phyloP scores from a whole-genome alignment of 2,113 vertebrate genomes.

The Heptranchias perlo region DNA sequence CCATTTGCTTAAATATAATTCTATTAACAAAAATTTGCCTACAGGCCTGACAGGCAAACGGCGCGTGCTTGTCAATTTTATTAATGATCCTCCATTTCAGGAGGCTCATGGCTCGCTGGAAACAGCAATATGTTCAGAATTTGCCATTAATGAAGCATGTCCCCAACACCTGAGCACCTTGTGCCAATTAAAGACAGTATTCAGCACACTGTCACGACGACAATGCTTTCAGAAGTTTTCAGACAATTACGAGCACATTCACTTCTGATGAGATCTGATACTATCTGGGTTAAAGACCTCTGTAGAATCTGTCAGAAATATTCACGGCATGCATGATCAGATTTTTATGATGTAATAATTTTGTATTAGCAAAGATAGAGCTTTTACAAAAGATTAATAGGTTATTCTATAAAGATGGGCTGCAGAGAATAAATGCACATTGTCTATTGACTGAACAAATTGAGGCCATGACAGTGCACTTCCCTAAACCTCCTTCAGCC shows the following conservation, averaged over 20 bases:
- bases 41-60: background rate
- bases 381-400: background rate
- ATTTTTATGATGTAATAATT: background rate
- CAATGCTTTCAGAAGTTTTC: background rate
- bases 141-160: background rate
- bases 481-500: background rate
- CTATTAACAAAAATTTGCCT: background rate
- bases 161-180: constrained; percentile 4
- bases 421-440: background rate
- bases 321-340: background rate
- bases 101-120: background rate
- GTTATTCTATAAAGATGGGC: background rate
- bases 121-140: background rate
- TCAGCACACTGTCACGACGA: background rate
- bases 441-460: background rate
- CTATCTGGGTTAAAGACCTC: background rate
- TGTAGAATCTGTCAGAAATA: background rate
- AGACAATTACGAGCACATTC: background rate
- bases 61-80: background rate
- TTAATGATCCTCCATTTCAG: background rate
- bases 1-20: background rate
- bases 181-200: background rate
- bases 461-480: background rate
- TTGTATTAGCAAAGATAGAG: background rate
- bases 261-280: background rate